A percentile compares a stretch with the other conserved stretches of the same genome.
Conservation (phyloP, 2,888 invertebrate species). For the Myathropa florea region DNA sequence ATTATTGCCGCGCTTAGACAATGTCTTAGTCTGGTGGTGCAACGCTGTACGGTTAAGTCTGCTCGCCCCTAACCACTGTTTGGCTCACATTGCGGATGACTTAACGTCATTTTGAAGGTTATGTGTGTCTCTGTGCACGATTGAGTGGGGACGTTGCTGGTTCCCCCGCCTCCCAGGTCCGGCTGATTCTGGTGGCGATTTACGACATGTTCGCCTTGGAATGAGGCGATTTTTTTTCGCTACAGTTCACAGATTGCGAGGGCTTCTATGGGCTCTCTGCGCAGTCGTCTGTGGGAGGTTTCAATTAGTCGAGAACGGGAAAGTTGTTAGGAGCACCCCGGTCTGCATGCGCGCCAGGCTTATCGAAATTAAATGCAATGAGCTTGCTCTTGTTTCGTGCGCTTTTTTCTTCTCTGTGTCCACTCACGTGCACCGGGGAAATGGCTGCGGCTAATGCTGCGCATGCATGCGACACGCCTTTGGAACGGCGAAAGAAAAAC, state of each 20-base stretch:
- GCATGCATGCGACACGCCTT: constrained; percentile 68
- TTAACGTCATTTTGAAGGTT: constrained; percentile 66
- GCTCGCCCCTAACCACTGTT: constrained; percentile 8
- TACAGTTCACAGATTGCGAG: constrained; percentile 11
- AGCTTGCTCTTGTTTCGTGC: constrained; percentile 55
- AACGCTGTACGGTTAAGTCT: not conserved
- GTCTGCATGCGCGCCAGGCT: constrained; percentile 14
- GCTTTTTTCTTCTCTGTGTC: not conserved
- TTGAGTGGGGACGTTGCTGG: constrained; percentile 27
- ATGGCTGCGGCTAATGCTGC: constrained; percentile 46
- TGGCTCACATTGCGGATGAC: constrained; percentile 45
- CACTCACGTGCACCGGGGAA: not conserved
- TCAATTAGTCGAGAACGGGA: constrained; percentile 63
- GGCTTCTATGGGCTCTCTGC: constrained; percentile 8
- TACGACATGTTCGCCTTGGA: constrained; percentile 68
- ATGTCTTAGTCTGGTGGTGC: constrained; percentile 39
- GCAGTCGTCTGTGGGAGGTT: constrained; percentile 61
- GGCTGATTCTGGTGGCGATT: constrained; percentile 64
- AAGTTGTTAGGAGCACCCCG: constrained; percentile 46
- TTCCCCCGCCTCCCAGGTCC: too few relatives aligned
- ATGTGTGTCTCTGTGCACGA: constrained; percentile 40
- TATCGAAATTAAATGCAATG: constrained; percentile 69
- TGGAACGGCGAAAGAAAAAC: not conserved
- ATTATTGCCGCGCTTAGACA: constrained; percentile 61
- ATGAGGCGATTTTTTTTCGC: constrained; percentile 36